Evolutionary conservation across 2,888 invertebrate species (phyloP), one percentile per base, ranked within the genome.

Genomic region (Erpobdella octoculata): DNA sequence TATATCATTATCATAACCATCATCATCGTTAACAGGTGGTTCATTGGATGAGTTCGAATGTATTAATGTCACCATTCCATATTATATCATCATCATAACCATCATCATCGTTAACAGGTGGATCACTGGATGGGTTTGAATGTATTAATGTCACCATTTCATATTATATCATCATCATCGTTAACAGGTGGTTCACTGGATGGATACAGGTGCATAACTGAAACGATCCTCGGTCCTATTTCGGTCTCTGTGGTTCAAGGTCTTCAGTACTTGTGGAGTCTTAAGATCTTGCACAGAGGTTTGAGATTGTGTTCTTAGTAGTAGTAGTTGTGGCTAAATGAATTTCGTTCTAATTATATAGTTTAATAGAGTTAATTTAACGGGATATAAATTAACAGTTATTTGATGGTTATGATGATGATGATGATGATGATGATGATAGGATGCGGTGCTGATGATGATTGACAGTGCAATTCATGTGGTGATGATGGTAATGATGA

Each of bases 271-370:
- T 78, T 83, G 77, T 83, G 83, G 83, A 78, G 78, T 62, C 76
- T 79, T 12, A 81, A 81, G 75, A 82, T 83, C 33, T 76, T 83
- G 74, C 83, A 83, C 71, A 76, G 83, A 79, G 82, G 82, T 82
- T n/a, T n/a, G n/a, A n/a, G n/a, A n/a, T n/a, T n/a, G n/a, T n/a
- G n/a, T n/a, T n/a, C n/a, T n/a, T n/a, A n/a, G n/a, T n/a, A n/a
- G n/a, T n/a, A n/a, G n/a, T n/a, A n/a, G n/a, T n/a, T n/a, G n/a
- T n/a, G n/a, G n/a, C n/a, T n/a, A n/a, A n/a, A n/a, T n/a, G n/a
- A n/a, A n/a, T n/a, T n/a, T n/a, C n/a, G n/a, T n/a, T n/a, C n/a
- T n/a, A n/a, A n/a, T n/a, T n/a, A n/a, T n/a, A n/a, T n/a, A n/a
- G n/a, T n/a, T n/a, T n/a, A n/a, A n/a, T n/a, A n/a, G n/a, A n/a